Percentiles rank a stretch among this genome's conserved stretches.
phyloP scores from a whole-genome alignment of 1,140 invertebrate genomes.

The Bombus pascuorum region DNA sequence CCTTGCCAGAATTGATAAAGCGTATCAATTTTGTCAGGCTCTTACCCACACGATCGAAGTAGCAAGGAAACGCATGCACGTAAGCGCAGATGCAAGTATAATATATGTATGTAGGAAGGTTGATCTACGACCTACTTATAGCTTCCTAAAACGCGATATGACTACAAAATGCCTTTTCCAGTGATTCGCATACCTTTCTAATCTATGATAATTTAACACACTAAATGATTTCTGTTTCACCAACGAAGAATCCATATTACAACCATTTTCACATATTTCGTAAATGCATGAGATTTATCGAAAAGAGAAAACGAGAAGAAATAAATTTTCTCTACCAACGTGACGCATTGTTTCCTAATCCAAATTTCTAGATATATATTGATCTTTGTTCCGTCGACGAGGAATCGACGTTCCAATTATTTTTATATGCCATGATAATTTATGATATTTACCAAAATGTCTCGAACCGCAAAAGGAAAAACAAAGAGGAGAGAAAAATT shows the following conservation, averaged over 20 bases:
- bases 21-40: slow-evolving; percentile 7
- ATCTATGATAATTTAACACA: neutral
- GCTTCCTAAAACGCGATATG: neutral
- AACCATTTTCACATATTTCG: too few relatives aligned
- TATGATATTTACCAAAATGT: neutral
- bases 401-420: too few relatives aligned
- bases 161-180: neutral
- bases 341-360: too few relatives aligned
- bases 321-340: neutral
- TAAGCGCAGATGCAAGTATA: too few relatives aligned
- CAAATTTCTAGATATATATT: too few relatives aligned
- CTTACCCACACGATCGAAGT: neutral
- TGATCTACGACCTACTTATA: neutral
- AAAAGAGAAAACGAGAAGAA: neutral
- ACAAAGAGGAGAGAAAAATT: neutral
- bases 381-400: too few relatives aligned
- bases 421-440: too few relatives aligned
- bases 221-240: neutral
- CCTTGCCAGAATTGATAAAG: slow-evolving; percentile 12
- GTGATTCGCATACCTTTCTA: neutral
- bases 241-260: too few relatives aligned
- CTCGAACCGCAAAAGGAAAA: neutral
- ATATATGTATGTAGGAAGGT: neutral
- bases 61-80: neutral
- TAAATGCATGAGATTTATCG: too few relatives aligned